These are phyloP conservation scores for Lumbricus terrestris DNA, from an alignment of 2,888 invertebrate species.

Conservation along the genomic window DNA sequence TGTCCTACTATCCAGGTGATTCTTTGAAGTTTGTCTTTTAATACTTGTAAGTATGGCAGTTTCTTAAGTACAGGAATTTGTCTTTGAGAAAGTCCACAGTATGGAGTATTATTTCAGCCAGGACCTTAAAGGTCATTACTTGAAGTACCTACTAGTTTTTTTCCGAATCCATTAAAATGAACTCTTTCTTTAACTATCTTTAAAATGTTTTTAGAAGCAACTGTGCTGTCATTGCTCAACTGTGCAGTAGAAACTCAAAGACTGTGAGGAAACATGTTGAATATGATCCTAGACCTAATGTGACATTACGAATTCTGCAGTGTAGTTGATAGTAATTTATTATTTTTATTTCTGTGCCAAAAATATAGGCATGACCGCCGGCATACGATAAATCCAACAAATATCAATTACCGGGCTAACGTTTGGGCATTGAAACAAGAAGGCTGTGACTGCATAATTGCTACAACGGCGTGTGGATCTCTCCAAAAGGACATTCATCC, in stretches of 20 bases:
- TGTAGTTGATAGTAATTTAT: not conserved
- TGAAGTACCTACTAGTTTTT: too few relatives aligned
- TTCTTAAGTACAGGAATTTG: not conserved
- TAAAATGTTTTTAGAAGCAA: too few relatives aligned
- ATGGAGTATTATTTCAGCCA: too few relatives aligned
- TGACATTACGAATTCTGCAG: not conserved
- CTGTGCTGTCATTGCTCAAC: too few relatives aligned
- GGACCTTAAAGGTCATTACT: too few relatives aligned
- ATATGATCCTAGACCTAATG: not conserved
- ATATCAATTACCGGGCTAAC: constrained; percentile 93
- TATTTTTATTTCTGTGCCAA: not conserved
- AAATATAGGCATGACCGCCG: constrained; percentile 69
- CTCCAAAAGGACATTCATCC: constrained; percentile 80
- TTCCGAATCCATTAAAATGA: not conserved
- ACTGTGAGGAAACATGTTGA: not conserved
- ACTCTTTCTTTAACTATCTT: too few relatives aligned
- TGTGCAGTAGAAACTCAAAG: not conserved
- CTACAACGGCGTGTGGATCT: constrained; percentile 91
- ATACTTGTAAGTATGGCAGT: too few relatives aligned
- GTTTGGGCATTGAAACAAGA: constrained; percentile 82
- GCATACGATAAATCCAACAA: constrained; percentile 76
- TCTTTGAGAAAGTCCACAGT: not conserved
- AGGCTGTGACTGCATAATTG: constrained; percentile 89
- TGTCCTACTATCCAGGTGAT: constrained; percentile 62
- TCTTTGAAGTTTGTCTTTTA: too few relatives aligned